Evolutionary conservation across 2,888 invertebrate species (phyloP), one percentile per base, ranked within the genome.

Genomic region (Germaria angustata): DNA sequence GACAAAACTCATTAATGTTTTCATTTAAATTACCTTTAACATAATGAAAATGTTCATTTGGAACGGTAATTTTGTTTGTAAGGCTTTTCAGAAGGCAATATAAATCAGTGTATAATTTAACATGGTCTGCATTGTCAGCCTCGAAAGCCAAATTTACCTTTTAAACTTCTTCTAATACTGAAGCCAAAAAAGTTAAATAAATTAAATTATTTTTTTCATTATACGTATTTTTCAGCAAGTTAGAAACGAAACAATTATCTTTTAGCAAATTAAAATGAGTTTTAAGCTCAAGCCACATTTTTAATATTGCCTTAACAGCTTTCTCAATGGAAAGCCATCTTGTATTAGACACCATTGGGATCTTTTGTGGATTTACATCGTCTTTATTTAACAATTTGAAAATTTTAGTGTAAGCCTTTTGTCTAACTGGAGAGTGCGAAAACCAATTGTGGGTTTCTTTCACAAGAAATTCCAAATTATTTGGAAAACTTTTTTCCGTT

Each of bases 391-490:
- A 2, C 34, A 36, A 36, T 8, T 36, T 36, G 34, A 36, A 36
- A 36, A 36, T 36, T 36, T 36, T 36, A 2, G 4, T 9, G 9
- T 65, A 78, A 22, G 46, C 17, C 17, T 65, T 72, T 72, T 79
- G 78, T 24, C 65, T 17, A 17, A 57, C 41, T 24, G 65, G 28
- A 1, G 57, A 77, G 24, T 51, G 41, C 20, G 57, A 22, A 72
- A 79, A 79, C 72, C 72, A 79, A 51, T 79, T 79, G 22, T 79
- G 41, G 1, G 71, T 51, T 65, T 79, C 79, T 28, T 51, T 57
- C 7, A 79, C 44, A 3, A 79, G 49, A 28, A 66, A 79, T 36
- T 79, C 65, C 32, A 66, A 59, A 15, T 72, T 79, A 20, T 57
- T 51, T 24, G 59, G 59, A 20, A 79, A 66, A 51, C 32, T 34